Percentiles rank a stretch among this genome's conserved stretches.
phyloP scores from a whole-genome alignment of 2,797 vertebrate species.

The Mus caroli region DNA sequence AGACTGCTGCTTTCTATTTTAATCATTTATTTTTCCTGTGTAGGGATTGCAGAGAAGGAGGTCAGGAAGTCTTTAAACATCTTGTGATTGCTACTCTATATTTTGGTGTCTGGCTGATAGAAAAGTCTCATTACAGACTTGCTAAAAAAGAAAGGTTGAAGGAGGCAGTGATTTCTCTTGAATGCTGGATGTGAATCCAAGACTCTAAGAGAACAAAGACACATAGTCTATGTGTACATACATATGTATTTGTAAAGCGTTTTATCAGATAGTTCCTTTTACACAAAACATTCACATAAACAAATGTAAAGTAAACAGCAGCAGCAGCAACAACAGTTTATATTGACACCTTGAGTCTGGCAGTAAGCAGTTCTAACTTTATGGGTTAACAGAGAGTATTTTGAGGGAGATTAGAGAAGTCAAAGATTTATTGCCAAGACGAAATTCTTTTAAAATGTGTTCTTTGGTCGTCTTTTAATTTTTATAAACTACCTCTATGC shows the following conservation, averaged over 20 bases:
- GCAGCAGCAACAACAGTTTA: not conserved
- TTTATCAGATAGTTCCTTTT: not conserved
- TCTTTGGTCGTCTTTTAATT: not conserved
- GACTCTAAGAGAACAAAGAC: not conserved
- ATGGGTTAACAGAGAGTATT: not conserved
- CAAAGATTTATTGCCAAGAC: not conserved
- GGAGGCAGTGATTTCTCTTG: not conserved
- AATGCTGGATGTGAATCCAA: not conserved
- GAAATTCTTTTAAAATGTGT: slow-evolving; percentile 16
- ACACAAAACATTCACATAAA: not conserved
- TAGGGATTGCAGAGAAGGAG: not conserved
- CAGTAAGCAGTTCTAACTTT: not conserved
- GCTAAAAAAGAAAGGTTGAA: not conserved
- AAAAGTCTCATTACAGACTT: not conserved
- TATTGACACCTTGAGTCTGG: not conserved
- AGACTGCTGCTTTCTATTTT: not conserved
- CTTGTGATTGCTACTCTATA: not conserved
- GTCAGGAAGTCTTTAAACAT: not conserved
- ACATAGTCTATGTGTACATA: not conserved
- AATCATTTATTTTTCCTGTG: slow-evolving; percentile 32
- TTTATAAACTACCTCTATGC: not conserved
- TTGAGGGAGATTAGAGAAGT: not conserved
- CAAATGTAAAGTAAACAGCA: not conserved
- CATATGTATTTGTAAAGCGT: not conserved
- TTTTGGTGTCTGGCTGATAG: not conserved